These are phyloP conservation scores for Myotis daubentonii DNA, from an alignment of 2,797 vertebrate genomes.

Conservation along the genomic window DNA sequence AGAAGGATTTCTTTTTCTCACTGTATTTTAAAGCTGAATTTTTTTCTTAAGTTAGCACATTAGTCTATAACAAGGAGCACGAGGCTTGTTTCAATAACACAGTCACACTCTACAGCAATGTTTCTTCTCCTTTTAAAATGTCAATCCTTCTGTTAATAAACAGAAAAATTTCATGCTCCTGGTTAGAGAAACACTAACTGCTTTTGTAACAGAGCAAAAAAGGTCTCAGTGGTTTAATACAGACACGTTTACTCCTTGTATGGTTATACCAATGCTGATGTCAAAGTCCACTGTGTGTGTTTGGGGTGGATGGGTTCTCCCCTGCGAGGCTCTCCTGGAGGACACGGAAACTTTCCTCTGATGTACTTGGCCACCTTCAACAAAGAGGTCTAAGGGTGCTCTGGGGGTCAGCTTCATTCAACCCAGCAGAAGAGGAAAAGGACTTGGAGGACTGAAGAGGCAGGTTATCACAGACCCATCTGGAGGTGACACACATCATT, in stretches of 20 bases:
- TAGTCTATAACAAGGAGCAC: neutral
- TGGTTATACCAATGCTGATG: neutral
- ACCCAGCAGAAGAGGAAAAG: neutral
- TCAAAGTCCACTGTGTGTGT: neutral
- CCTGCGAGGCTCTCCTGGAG: neutral
- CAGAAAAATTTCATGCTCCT: neutral
- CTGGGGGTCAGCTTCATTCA: neutral
- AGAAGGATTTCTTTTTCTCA: neutral
- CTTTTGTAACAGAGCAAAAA: neutral
- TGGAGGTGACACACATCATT: neutral
- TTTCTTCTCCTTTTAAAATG: neutral
- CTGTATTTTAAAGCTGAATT: constrained; percentile 7
- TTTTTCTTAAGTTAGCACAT: neutral
- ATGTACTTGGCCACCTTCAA: neutral
- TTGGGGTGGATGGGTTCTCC: neutral
- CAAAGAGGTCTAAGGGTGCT: neutral
- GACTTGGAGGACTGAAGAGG: neutral
- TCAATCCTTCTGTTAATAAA: neutral
- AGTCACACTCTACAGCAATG: neutral
- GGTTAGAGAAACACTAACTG: neutral
- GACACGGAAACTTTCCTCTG: neutral
- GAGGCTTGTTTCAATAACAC: neutral
- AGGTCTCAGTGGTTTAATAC: neutral
- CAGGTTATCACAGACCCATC: neutral
- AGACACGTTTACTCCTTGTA: neutral